phyloP scores from a whole-genome alignment of 2,113 vertebrate genomes.

The Rutilus rutilus region DNA sequence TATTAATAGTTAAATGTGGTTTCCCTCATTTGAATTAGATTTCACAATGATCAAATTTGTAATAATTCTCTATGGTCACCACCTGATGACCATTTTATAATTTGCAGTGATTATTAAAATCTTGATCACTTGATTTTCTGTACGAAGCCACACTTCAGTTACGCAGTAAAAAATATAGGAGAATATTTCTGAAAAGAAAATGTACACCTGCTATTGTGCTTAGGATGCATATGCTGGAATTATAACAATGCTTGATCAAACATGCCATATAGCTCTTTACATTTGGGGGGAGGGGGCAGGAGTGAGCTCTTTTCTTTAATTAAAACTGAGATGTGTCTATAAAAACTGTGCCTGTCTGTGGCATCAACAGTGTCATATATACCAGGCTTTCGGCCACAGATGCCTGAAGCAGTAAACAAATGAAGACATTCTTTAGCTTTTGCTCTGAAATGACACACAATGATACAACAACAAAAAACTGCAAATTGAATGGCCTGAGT shows the following conservation, averaged over 20 bases:
- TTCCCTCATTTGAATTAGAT: not conserved
- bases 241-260: constrained; percentile 1
- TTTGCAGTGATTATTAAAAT: not conserved
- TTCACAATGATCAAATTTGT: not conserved
- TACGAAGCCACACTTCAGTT: not conserved
- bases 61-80: not conserved
- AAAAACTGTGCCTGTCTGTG: constrained; percentile 1
- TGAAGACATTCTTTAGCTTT: constrained; percentile 39
- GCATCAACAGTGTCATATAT: constrained; percentile 51
- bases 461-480: not conserved
- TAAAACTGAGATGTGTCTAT: not conserved
- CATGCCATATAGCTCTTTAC: not conserved
- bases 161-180: not conserved
- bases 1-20: not conserved
- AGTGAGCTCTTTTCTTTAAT: not conserved
- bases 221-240: not conserved
- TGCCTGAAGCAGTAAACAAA: constrained; percentile 44
- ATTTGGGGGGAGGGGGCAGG: not conserved
- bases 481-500: not conserved
- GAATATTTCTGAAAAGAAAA: not conserved
- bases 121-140: not conserved
- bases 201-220: not conserved
- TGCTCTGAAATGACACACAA: constrained; percentile 9
- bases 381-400: constrained; percentile 48
- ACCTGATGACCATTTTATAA: not conserved